Base-by-base conservation (phyloP, 1,140 invertebrate genomes). In the Anastatus disparis region DNA sequence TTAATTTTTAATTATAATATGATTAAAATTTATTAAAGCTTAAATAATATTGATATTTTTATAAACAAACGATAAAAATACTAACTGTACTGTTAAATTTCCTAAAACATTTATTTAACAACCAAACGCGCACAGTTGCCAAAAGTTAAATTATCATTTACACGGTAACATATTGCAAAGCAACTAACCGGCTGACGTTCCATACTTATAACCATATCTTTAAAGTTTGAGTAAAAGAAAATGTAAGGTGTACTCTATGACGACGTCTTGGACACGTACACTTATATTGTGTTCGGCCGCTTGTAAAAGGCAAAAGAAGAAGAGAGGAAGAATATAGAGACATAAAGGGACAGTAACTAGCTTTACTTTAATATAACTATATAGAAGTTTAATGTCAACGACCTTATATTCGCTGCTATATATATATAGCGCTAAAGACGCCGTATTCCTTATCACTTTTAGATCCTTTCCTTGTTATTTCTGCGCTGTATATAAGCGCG, bases 311-410 rank as follows among this genome's bases (percentile, higher is more conserved):
- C 24, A 29, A 38, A 38, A 31, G 53, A n/a, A 38, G 24, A 63
- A 22, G 50, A 7, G 12, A 63, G 31, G 50, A 7, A 46, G 40
- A 66, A n/a, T n/a, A n/a, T 44, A 66, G 53, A 66, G 52, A 66
- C 24, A 52, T 2, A 13, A 24, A 20, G 46, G 44, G 63, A 65
- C 48, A 65, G 40, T 13, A 35, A 3, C n/a, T n/a, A n/a, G n/a
- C n/a, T n/a, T n/a, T n/a, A n/a, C n/a, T n/a, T n/a, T n/a, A n/a
- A n/a, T n/a, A n/a, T n/a, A n/a, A n/a, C n/a, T n/a, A n/a, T n/a
- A n/a, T n/a, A n/a, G n/a, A n/a, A n/a, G n/a, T n/a, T n/a, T 13
- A 42, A 46, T 63, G 74, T 75, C 71, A 75, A 73, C 46, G 74
- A 75, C 71, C 71, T 71, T 71, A 73, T 72, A 73, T 73, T 75